Conservation (phyloP, 2,888 invertebrate genomes). For the Lepetodrilus schrolli region DNA sequence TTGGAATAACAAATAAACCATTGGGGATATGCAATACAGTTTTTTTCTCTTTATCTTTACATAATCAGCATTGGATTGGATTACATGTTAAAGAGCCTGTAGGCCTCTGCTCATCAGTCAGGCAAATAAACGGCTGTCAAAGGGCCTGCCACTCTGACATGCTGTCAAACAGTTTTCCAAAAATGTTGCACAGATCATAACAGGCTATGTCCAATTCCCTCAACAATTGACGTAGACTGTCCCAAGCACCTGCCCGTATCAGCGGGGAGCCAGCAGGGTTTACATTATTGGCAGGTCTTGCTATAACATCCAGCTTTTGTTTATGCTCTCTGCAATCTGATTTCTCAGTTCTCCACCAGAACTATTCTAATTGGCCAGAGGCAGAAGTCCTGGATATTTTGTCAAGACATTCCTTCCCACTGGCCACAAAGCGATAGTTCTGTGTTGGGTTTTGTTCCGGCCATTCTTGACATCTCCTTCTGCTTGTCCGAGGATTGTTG, state of each 20-base stretch:
- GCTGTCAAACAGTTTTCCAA: constrained; percentile 15
- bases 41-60: constrained; percentile 25
- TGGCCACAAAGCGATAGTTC: constrained; percentile 30
- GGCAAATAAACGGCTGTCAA: constrained; percentile 26
- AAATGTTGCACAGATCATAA: constrained; percentile 25
- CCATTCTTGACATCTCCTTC: constrained; percentile 16
- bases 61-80: constrained; percentile 4
- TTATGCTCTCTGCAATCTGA: constrained; percentile 29
- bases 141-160: constrained; percentile 19
- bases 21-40: not conserved
- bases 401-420: not conserved
- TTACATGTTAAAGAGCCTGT: constrained; percentile 20
- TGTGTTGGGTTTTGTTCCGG: not conserved
- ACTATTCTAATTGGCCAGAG: constrained; percentile 30
- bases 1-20: constrained; percentile 23
- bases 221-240: constrained; percentile 24
- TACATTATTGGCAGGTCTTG: constrained; percentile 22
- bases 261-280: constrained; percentile 1
- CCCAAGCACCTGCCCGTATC: constrained; percentile 7
- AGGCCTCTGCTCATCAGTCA: constrained; percentile 6
- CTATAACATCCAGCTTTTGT: constrained; percentile 27
- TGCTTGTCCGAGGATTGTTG: constrained; percentile 9
- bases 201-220: constrained; percentile 21
- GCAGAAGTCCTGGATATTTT: constrained; percentile 13
- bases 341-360: constrained; percentile 22